Conservation (phyloP, 1,140 invertebrate species). For the Trachelipus rathkii region DNA sequence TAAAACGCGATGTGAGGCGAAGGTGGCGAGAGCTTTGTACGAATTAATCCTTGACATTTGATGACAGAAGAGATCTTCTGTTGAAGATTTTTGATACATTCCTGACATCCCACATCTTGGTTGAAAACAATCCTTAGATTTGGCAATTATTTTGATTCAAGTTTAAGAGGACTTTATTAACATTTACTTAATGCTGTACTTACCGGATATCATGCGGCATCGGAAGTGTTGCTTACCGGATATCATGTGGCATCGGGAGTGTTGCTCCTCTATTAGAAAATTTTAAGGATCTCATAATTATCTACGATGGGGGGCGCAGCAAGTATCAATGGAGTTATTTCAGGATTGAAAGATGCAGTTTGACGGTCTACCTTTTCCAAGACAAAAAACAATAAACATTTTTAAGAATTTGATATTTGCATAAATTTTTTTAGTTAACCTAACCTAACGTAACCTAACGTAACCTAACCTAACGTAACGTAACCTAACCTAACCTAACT, state of each 20-base stretch:
- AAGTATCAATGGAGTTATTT: constrained; percentile 85
- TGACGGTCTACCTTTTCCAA: constrained; percentile 76
- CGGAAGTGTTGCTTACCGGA: too few relatives aligned
- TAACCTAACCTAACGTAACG: too few relatives aligned
- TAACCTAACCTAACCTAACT: too few relatives aligned
- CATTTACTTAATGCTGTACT: constrained; percentile 52
- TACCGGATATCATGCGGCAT: too few relatives aligned
- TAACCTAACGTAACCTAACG: too few relatives aligned
- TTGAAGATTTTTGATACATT: constrained; percentile 66
- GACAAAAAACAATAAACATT: constrained; percentile 55
- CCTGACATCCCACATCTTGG: constrained; percentile 69
- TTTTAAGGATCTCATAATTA: constrained; percentile 91
- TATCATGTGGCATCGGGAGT: constrained; percentile 79
- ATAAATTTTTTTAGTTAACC: too few relatives aligned
- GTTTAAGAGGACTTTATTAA: too few relatives aligned
- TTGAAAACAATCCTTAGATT: too few relatives aligned
- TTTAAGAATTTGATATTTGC: too few relatives aligned
- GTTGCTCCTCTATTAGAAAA: constrained; percentile 80
- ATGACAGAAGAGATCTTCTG: constrained; percentile 72
- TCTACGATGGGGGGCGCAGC: constrained; percentile 89
- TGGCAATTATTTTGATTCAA: too few relatives aligned
- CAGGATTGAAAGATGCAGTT: constrained; percentile 76
- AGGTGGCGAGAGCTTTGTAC: constrained; percentile 81
- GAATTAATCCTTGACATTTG: constrained; percentile 86
- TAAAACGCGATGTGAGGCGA: constrained; percentile 84